A percentile compares a stretch with the other conserved stretches of the same genome.
These are phyloP conservation scores for Dicyrtomina minuta DNA, from an alignment of 2,888 invertebrate species.

Conservation along the genomic window DNA sequence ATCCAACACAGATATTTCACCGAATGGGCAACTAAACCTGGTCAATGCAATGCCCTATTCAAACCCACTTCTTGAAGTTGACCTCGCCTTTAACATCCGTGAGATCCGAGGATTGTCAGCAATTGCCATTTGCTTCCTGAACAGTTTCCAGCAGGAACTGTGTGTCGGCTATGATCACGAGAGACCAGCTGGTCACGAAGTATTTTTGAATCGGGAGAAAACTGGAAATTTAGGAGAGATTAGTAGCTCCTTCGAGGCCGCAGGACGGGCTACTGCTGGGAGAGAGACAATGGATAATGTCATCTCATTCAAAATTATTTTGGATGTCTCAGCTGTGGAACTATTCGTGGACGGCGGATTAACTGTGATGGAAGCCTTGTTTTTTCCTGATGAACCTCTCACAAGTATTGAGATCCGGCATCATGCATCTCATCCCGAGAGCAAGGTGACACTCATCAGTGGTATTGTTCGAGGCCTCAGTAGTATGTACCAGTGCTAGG, in stretches of 20 bases:
- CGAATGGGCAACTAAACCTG: neutral
- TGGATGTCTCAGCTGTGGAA: too few species aligned
- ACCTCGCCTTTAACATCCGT: conserved; percentile 28
- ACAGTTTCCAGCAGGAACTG: neutral
- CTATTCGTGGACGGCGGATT: conserved; percentile 46
- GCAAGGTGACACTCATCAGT: neutral
- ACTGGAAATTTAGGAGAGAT: too few species aligned
- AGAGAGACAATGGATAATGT: conserved; percentile 22
- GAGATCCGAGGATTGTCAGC: neutral
- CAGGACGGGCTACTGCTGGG: conserved; percentile 19
- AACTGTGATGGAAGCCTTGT: conserved; percentile 42
- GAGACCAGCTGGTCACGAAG: conserved; percentile 38
- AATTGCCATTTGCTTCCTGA: conserved; percentile 28
- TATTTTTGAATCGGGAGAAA: too few species aligned
- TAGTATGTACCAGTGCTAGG: conserved; percentile 25
- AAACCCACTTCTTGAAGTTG: conserved; percentile 30
- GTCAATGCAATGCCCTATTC: too few species aligned
- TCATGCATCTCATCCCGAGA: conserved; percentile 16
- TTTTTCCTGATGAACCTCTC: conserved; percentile 41
- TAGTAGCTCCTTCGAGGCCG: conserved; percentile 29
- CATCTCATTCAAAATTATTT: conserved; percentile 36
- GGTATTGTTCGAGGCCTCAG: conserved; percentile 22
- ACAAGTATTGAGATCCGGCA: conserved; percentile 29
- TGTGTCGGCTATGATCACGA: too few species aligned
- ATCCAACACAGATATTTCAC: neutral